Evolutionary conservation across 2,888 invertebrate species (phyloP).

Genomic region (Megalurothrips usitatus): DNA sequence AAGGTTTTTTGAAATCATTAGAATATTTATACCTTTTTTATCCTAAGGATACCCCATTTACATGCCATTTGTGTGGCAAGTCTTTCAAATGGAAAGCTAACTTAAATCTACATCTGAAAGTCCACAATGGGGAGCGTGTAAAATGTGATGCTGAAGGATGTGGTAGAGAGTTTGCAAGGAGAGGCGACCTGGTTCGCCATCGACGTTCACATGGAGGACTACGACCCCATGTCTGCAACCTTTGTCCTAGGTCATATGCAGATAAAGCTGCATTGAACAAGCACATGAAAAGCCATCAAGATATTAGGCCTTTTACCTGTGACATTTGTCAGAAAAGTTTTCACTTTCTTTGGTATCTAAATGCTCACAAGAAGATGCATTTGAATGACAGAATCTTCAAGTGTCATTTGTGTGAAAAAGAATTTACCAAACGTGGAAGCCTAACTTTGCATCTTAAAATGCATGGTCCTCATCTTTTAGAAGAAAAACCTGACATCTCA

Average conservation of each 20-base stretch:
- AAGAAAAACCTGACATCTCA: background rate
- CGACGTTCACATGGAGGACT: constrained; percentile 32
- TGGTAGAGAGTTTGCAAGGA: constrained; percentile 35
- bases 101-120: constrained; percentile 21
- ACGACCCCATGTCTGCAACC: constrained; percentile 33
- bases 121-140: constrained; percentile 35
- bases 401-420: constrained; percentile 34
- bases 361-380: constrained; percentile 36
- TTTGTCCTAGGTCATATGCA: constrained; percentile 34
- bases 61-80: background rate
- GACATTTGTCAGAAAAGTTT: constrained; percentile 36
- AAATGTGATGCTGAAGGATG: constrained; percentile 33
- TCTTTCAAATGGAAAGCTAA: constrained; percentile 10
- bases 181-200: constrained; percentile 35
- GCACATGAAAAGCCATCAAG: constrained; percentile 35
- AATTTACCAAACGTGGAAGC: constrained; percentile 34
- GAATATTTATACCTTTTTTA: background rate
- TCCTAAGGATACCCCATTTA: background rate
- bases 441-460: constrained; percentile 32
- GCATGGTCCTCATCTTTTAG: background rate
- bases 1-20: background rate
- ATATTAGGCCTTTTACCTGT: constrained; percentile 34
- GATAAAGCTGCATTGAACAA: constrained; percentile 35
- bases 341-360: constrained; percentile 35
- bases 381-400: constrained; percentile 31